Evolutionary conservation across 1,140 invertebrate genomes (phyloP), one percentile per base, ranked within the genome.

Genomic region (Drosophila nigromelanica): DNA sequence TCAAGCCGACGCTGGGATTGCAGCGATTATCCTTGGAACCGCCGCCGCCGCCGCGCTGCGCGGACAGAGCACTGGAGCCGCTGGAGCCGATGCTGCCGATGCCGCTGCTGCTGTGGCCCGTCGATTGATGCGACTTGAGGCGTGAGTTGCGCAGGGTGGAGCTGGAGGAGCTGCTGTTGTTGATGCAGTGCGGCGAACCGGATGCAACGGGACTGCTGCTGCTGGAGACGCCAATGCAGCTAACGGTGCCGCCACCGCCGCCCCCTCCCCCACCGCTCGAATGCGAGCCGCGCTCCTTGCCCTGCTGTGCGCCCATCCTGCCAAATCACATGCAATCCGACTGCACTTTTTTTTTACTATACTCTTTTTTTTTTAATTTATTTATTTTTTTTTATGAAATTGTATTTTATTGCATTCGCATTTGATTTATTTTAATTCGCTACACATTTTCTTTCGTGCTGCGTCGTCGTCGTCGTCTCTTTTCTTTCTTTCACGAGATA

Each of bases 301-400:
- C 96, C 94, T 96, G 96, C 94, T 97, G 96, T 90, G 96, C 96
- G 92, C 97, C 97, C 96, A 97, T 97, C 50, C 73, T 55, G 58
- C 50, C 50, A 66, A 66, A 66, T 67, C 69, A 72, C 62, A 66
- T 71, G 68, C 70, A 67, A 58, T 33, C 37, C 18, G 24, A 43
- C 40, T 27, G 39, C 39, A 30, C 39, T 42, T 5, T n/a, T 27
- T 30, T 67, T 24, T 24, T 24, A 24, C 59, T 62, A 60, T 78
- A 64, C 30, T 52, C 37, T 43, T 43, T 12, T 10, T 42, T 33
- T 64, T 12, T 33, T 27, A 40, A 42, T 43, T 45, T 59, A 43
- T 45, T 52, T 66, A 30, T 62, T 45, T 27, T 14, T 45, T 48
- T 43, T 51, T 69, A 48, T 18, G 24, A 56, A 39, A 42, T 75